Evolutionary conservation across 2,113 vertebrate genomes (phyloP), one percentile per base, ranked within the genome.

Genomic region (Dendrocopos noguchii): DNA sequence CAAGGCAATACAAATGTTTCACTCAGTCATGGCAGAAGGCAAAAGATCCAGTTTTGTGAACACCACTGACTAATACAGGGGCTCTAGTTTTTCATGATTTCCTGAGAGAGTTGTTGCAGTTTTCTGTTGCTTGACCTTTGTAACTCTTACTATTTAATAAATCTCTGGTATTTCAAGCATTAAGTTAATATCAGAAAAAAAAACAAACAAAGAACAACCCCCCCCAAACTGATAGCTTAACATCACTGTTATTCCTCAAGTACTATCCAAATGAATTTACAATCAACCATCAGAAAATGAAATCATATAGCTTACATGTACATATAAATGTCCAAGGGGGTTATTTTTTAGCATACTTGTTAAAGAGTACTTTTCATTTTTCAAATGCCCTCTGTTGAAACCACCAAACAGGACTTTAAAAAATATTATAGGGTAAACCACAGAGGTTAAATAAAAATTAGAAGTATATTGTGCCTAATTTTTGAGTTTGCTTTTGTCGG

Each of bases 1-100:
- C 93, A 95, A 97, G 96, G 97, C 96, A 97, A 97, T 97, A 97
- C 70, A 96, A 95, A 95, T 93, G 75, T 93, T 97, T 95, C 92
- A 84, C 57, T 96, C 91, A 89, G 74, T 82, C 60, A 52, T 85
- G 57, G 59, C 59, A 95, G 61, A 80, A 89, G 88, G 87, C 85
- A 96, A 97, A 85, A 96, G 90, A 93, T 91, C 84, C 91, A 93
- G 68, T 93, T 95, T 94, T 93, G 81, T 95, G 91, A 95, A 78
- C 31, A 85, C 33, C 93, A 33, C 70, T 60, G 94, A 92, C 66
- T 85, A 78, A 88, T 78, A 63, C 12, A 84, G 36, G 29, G 85
- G 75, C 31, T 89, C 42, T 93, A 78, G 19, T 75, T 94, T 68
- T 79, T 79, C 36, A 53, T 95, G 68, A 85, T 92, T 91, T 55